A percentile compares a stretch with the other conserved stretches of the same genome.
Conservation (phyloP, 1,140 invertebrate genomes). For the Ridgeia piscesae region DNA sequence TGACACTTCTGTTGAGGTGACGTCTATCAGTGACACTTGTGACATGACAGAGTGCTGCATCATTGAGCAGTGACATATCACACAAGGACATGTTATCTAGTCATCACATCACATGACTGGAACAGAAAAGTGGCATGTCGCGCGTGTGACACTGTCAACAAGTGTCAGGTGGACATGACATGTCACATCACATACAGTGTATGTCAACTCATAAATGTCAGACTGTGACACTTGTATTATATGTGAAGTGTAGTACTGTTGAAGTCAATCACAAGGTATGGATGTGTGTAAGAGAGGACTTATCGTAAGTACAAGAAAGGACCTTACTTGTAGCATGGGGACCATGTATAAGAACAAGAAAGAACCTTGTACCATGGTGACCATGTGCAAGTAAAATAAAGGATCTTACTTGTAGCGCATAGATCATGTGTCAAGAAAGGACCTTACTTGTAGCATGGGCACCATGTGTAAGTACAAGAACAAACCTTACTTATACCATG, state of each 20-base stretch:
- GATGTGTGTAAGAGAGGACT: too few species aligned
- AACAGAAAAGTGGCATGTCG: not conserved
- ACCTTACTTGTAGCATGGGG: not conserved
- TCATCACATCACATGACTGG: not conserved
- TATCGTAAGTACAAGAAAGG: not conserved
- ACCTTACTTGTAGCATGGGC: not conserved
- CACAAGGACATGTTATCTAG: not conserved
- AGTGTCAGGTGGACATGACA: not conserved
- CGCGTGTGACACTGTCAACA: not conserved
- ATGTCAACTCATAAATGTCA: not conserved
- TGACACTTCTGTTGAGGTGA: not conserved
- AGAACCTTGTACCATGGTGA: too few species aligned
- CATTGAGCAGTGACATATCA: not conserved
- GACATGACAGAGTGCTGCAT: not conserved
- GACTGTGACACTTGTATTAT: not conserved
- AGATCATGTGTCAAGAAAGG: too few species aligned
- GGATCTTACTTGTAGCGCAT: too few species aligned
- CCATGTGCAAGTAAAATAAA: too few species aligned
- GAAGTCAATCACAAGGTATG: not conserved
- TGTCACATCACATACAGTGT: not conserved
- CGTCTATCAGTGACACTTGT: not conserved
- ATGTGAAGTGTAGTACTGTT: not conserved
- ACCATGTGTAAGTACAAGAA: not conserved
- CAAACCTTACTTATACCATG: too few species aligned
- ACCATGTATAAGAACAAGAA: not conserved